A percentile compares a stretch with the other conserved stretches of the same genome.
Conservation (phyloP, 2,797 vertebrate species). For the Echiichthys vipera region DNA sequence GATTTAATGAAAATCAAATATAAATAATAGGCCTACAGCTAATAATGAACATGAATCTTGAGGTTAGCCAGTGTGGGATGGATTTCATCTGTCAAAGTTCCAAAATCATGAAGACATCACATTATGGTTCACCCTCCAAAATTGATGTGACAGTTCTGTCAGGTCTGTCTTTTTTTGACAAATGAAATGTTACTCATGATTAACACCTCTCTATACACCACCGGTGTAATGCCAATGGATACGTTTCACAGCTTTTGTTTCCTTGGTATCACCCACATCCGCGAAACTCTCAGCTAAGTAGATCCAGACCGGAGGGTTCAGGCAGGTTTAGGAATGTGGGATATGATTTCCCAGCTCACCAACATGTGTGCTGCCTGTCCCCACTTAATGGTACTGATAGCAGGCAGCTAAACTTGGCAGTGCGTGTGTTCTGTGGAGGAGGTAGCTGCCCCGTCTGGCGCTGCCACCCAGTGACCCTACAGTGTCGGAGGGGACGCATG, state of each 20-base stretch:
- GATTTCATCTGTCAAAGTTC: slow-evolving; percentile 10
- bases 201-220: not conserved
- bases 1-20: not conserved
- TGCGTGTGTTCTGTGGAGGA: slow-evolving; percentile 49
- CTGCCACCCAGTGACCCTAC: slow-evolving; percentile 77
- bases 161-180: slow-evolving; percentile 7
- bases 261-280: not conserved
- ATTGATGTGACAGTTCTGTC: slow-evolving; percentile 15
- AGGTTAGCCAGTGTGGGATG: slow-evolving; percentile 3
- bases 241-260: not conserved
- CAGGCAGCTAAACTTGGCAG: slow-evolving; percentile 83
- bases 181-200: slow-evolving; percentile 6
- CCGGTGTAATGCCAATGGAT: not conserved
- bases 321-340: slow-evolving; percentile 71
- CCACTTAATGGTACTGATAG: slow-evolving; percentile 80
- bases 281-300: slow-evolving; percentile 15
- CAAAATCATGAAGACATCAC: slow-evolving; percentile 5
- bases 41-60: not conserved
- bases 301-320: slow-evolving; percentile 43
- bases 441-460: slow-evolving; percentile 49
- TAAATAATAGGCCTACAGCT: not conserved
- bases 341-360: slow-evolving; percentile 52
- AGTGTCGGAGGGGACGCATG: slow-evolving; percentile 66
- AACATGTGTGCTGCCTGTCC: slow-evolving; percentile 61
- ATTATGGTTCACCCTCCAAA: not conserved